These are phyloP conservation scores for Symphodus melops DNA, from an alignment of 2,113 vertebrate genomes.

Conservation along the genomic window DNA sequence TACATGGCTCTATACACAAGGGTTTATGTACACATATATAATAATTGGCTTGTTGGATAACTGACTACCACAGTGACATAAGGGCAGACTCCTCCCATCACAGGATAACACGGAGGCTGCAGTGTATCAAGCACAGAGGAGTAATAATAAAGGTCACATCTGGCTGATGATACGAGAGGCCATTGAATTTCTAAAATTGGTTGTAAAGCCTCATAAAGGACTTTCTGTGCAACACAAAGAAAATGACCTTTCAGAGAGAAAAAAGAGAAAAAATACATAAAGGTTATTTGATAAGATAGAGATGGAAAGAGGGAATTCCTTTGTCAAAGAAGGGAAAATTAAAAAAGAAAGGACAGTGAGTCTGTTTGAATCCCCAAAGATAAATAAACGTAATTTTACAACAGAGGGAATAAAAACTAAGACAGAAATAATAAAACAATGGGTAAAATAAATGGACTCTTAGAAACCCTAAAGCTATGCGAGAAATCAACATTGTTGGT, in stretches of 20 bases:
- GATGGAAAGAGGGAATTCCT: background rate
- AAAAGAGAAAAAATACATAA: slow-evolving; percentile 31
- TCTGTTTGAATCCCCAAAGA: background rate
- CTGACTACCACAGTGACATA: background rate
- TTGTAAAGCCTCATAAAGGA: slow-evolving; percentile 26
- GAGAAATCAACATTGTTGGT: background rate
- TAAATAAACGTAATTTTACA: too few species aligned
- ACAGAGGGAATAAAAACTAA: too few species aligned
- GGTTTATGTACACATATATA: background rate
- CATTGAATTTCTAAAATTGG: slow-evolving; percentile 22
- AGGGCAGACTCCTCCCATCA: background rate
- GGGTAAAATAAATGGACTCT: too few species aligned
- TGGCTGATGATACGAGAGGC: slow-evolving; percentile 18
- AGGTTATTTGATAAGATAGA: background rate
- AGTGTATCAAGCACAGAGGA: slow-evolving; percentile 7
- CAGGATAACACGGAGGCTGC: background rate
- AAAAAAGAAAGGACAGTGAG: background rate
- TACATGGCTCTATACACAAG: too few species aligned
- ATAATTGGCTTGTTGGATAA: background rate
- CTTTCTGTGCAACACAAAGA: slow-evolving; percentile 4
- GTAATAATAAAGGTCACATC: slow-evolving; percentile 59
- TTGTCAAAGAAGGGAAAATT: background rate
- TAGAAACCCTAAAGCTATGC: too few species aligned
- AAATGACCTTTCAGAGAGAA: slow-evolving; percentile 24
- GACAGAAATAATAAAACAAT: too few species aligned